Base-by-base conservation (phyloP, 2,888 invertebrate species). In the Pediacus dermestoides region DNA sequence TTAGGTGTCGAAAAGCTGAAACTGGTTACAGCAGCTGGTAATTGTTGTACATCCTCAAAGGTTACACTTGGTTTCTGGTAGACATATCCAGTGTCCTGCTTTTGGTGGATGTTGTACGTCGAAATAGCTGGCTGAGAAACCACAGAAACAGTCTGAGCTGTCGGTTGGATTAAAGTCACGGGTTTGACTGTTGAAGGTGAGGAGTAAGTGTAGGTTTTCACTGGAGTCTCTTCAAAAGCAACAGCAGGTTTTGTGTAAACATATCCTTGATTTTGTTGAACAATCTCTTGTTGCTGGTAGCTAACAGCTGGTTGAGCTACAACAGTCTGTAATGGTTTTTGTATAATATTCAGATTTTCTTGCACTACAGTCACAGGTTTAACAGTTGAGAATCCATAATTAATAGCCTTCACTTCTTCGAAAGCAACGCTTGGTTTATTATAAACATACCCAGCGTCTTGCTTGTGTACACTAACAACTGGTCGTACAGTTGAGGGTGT, bases 321-420 rank as follows among this genome's bases (percentile, higher is more conserved):
- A 16, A 36, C 30, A 36, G 14, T n/a, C n/a, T n/a, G 12, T 2
- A 35, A 8, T 18, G 28, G 28, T n/a, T 6, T 21, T 3, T 26
- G 27, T 1, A 23, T 30, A 21, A 14, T 30, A n/a, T n/a, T n/a
- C n/a, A n/a, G n/a, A 28, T 34, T 33, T 22, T 14, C 23, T 30
- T 36, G 6, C 9, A 23, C 69, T 34, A 69, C 54, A 1, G 67
- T 67, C 57, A 71, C 67, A 7, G 72, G 71, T 35, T 57, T 61
- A 34, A 69, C 69, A 0, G 70, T 67, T 1, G 71, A 55, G 46
- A 2, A 58, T 52, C 39, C 32, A 22, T 39, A 43, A 7, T 33
- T 27, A n/a, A n/a, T n/a, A n/a, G n/a, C n/a, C n/a, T n/a, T n/a
- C n/a, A n/a, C 64, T 43, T 57, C 58, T 46, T 70, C 68, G 34